Evolutionary conservation across 2,797 vertebrate genomes (phyloP).

Genomic region (Brotula barbata): DNA sequence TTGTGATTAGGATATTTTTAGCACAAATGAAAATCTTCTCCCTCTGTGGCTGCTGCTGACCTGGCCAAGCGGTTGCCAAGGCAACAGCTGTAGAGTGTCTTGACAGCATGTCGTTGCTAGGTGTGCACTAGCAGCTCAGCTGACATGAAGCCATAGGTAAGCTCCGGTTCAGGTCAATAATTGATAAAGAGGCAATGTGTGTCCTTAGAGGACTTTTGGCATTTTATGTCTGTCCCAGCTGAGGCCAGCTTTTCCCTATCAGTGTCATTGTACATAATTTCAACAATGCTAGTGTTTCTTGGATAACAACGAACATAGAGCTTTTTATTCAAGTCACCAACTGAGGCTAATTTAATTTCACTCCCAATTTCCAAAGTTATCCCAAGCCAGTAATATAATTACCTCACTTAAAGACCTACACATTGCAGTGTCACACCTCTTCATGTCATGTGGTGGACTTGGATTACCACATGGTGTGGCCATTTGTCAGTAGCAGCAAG

Average conservation of each 20-base stretch:
- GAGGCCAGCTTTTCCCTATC: neutral
- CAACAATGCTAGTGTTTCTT: neutral
- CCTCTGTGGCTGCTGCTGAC: slow-evolving; percentile 47
- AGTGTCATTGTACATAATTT: neutral
- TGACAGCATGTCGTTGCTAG: slow-evolving; percentile 72
- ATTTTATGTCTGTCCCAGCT: neutral
- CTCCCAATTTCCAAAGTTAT: slow-evolving; percentile 35
- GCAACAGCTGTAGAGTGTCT: slow-evolving; percentile 67
- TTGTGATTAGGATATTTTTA: slow-evolving; percentile 47
- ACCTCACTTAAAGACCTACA: slow-evolving; percentile 6
- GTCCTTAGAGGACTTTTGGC: slow-evolving; percentile 28
- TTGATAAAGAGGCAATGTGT: slow-evolving; percentile 62
- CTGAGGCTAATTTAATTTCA: slow-evolving; percentile 41
- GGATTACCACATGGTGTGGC: slow-evolving; percentile 14
- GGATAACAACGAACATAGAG: neutral
- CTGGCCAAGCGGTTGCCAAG: slow-evolving; percentile 61
- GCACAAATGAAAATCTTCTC: slow-evolving; percentile 22
- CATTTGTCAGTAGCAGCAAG: slow-evolving; percentile 48
- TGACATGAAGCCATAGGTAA: slow-evolving; percentile 45
- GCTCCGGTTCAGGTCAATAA: slow-evolving; percentile 66
- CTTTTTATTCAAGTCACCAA: neutral
- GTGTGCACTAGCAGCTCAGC: slow-evolving; percentile 61
- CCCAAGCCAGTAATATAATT: slow-evolving; percentile 29
- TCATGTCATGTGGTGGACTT: neutral
- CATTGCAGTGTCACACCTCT: neutral